These are phyloP conservation scores for Hecatera dysodea DNA, from an alignment of 2,888 invertebrate genomes.

Conservation along the genomic window DNA sequence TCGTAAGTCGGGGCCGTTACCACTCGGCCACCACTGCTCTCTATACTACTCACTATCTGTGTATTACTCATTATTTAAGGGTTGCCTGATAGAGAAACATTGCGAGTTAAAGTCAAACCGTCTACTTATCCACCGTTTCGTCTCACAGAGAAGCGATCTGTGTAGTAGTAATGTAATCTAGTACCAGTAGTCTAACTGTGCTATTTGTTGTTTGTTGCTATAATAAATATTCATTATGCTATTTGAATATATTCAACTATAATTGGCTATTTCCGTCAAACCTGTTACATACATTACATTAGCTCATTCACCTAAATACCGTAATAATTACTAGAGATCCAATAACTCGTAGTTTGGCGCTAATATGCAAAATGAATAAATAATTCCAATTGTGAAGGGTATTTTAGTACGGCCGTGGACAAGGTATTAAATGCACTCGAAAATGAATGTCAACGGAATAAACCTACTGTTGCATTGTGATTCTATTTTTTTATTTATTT, in stretches of 20 bases:
- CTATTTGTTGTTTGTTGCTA: neutral
- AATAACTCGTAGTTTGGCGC: neutral
- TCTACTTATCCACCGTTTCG: too few species aligned
- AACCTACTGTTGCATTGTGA: neutral
- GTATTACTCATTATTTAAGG: neutral
- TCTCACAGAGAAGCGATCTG: neutral
- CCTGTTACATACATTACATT: neutral
- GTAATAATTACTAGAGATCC: constrained; percentile 6
- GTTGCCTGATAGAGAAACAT: neutral
- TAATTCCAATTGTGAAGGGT: constrained; percentile 50
- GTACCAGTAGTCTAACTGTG: too few species aligned
- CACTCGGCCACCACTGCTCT: too few species aligned
- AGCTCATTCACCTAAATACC: neutral
- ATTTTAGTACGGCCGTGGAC: constrained; percentile 41
- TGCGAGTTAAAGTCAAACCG: too few species aligned
- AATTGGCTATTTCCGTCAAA: constrained; percentile 6
- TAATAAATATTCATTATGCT: neutral
- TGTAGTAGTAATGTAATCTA: too few species aligned
- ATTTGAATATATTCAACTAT: neutral
- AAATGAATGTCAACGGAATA: constrained; percentile 53
- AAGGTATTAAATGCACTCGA: constrained; percentile 47
- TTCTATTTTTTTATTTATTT: too few species aligned
- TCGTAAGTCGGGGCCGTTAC: too few species aligned
- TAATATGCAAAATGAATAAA: constrained; percentile 27
- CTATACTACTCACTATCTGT: too few species aligned